phyloP scores from a whole-genome alignment of 1,140 invertebrate species.

The Papilio machaon region DNA sequence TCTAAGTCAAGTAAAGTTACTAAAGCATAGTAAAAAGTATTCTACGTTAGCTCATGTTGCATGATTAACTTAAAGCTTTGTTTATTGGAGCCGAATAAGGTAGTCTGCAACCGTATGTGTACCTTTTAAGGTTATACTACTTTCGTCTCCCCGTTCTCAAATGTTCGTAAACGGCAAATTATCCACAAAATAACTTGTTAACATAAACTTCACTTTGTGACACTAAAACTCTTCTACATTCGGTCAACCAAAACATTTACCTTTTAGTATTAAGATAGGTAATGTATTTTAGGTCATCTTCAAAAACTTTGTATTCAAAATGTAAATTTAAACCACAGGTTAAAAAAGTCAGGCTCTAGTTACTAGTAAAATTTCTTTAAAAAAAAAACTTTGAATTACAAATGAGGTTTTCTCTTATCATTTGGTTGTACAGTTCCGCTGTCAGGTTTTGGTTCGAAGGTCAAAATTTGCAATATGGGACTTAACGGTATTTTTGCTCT shows the following conservation, averaged over 20 bases:
- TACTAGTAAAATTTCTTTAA: neutral
- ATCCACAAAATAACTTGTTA: neutral
- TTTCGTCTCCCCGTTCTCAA: neutral
- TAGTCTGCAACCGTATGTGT: neutral
- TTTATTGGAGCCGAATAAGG: neutral
- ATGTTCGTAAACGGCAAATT: neutral
- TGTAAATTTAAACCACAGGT: neutral
- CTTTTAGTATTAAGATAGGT: too few relatives aligned
- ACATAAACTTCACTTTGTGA: neutral
- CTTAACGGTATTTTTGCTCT: neutral
- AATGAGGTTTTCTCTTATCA: neutral
- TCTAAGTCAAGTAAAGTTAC: too few relatives aligned
- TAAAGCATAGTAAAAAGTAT: too few relatives aligned
- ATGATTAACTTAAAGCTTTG: neutral
- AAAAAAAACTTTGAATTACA: neutral
- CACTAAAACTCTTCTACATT: too few relatives aligned
- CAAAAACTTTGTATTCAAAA: neutral
- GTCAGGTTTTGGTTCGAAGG: constrained; percentile 16
- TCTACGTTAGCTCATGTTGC: neutral
- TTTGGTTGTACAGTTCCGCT: neutral
- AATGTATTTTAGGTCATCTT: neutral
- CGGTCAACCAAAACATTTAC: too few relatives aligned
- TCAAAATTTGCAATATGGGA: neutral
- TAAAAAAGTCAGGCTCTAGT: neutral
- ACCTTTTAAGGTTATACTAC: neutral